Base-by-base conservation (phyloP, 2,113 vertebrate species). In the Ardeotis arabs region DNA sequence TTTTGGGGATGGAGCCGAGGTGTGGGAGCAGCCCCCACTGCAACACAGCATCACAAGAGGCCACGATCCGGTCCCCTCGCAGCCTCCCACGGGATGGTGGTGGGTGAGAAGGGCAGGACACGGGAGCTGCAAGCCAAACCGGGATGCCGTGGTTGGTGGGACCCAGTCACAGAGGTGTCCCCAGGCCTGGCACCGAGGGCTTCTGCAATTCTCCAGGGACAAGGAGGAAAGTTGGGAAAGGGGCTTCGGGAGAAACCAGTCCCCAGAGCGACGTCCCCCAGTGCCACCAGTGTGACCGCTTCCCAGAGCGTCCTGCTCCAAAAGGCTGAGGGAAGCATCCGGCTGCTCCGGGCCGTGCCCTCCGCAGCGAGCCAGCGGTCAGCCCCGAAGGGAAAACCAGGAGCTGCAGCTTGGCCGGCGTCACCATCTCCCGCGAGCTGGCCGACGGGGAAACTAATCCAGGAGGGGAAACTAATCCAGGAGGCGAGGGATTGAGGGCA, bases 21-120 rank as follows among this genome's bases (percentile, higher is more conserved):
- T 7, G 44, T n/a, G 0, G 0, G 66, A 85, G 47, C 67, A 80
- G 37, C 58, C 39, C 20, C 8, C 8, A 7, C 1, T 0, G 3
- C 17, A 67, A 31, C 82, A 59, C 8, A 3, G 28, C 1, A 0
- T 37, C 45, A 21, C 1, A 4, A 49, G 8, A 50, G 2, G 25
- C 63, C 33, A 10, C 1, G 9, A 39, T 44, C 21, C 0, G 1
- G 37, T 18, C 2, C 10, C 45, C 39, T 44, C 7, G 7, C 67
- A 5, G 44, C 72, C 69, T 91, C 80, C 60, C 87, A 77, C 27
- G 1, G 82, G 45, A 37, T 0, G 1, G 8, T 0, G 3, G 41
- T 5, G 8, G 68, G 84, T 60, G 67, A 80, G 80, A 89, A 67
- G 55, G 77, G 77, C 86, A 89, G 63, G 93, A 66, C 78, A 59